These are phyloP conservation scores for Empidonax alnorum DNA, from an alignment of 2,113 vertebrate species.

Conservation along the genomic window DNA sequence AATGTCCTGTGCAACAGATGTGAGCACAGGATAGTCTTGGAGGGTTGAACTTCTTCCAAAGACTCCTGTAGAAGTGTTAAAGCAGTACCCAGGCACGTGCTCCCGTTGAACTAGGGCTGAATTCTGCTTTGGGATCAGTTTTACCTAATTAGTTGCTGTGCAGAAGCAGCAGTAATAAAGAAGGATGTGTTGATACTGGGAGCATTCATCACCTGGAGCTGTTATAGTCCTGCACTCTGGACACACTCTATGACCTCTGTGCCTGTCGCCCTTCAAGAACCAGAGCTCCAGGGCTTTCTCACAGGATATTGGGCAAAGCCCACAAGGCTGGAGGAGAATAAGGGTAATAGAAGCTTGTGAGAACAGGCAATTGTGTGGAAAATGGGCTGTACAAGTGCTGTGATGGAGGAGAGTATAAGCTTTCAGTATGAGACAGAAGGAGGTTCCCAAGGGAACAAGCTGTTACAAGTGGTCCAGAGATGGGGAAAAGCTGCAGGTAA, in stretches of 20 bases:
- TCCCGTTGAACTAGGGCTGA: not conserved
- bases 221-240: not conserved
- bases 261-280: not conserved
- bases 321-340: not conserved
- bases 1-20: not conserved
- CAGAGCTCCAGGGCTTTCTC: not conserved
- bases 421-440: not conserved
- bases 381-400: not conserved
- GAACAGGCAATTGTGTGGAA: not conserved
- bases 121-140: conserved; percentile 13
- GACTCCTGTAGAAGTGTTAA: not conserved
- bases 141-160: not conserved
- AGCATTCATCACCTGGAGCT: not conserved
- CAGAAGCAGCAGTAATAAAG: conserved; percentile 10
- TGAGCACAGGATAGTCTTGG: not conserved
- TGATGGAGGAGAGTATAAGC: not conserved
- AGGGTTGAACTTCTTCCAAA: not conserved
- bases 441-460: not conserved
- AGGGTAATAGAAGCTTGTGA: not conserved
- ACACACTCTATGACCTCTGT: not conserved
- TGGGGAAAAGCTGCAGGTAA: not conserved
- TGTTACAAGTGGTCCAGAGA: not conserved
- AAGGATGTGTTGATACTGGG: not conserved
- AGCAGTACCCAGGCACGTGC: not conserved
- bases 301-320: not conserved